Evolutionary conservation across 2,888 invertebrate genomes (phyloP).

Genomic region (Ophion obscuratus): DNA sequence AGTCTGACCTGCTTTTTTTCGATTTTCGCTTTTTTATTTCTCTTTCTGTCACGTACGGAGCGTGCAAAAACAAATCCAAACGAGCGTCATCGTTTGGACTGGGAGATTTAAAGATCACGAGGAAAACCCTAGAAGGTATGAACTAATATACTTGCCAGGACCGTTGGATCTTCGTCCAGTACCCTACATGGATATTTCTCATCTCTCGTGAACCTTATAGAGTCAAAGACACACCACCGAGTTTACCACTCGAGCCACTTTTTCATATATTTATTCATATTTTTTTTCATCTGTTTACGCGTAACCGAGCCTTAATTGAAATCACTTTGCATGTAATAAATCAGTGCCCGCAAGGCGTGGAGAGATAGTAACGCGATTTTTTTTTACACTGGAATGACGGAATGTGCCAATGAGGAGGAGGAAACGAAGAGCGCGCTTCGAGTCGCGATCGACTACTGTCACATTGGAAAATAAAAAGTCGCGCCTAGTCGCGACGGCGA

Average conservation of each 20-base stretch:
- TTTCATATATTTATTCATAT: constrained; percentile 9
- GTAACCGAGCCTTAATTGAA: constrained; percentile 31
- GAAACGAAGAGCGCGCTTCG: constrained; percentile 51
- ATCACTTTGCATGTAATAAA: constrained; percentile 33
- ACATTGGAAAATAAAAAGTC: constrained; percentile 52
- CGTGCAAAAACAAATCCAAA: neutral
- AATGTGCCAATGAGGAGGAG: constrained; percentile 38
- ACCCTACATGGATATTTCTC: constrained; percentile 56
- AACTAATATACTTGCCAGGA: constrained; percentile 39
- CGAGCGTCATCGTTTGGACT: neutral
- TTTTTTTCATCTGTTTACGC: constrained; percentile 22
- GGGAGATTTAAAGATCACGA: neutral
- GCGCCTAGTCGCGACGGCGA: constrained; percentile 40
- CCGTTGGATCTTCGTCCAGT: constrained; percentile 26
- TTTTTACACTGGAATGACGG: constrained; percentile 7
- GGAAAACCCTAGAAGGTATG: neutral
- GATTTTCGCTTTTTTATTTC: no score
- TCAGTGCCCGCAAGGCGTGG: constrained; percentile 6
- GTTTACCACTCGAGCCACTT: constrained; percentile 28
- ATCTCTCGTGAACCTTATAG: constrained; percentile 50
- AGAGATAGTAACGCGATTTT: constrained; percentile 53
- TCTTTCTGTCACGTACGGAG: no score
- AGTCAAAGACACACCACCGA: constrained; percentile 35
- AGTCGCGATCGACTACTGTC: constrained; percentile 62
- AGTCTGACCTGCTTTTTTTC: no score